A percentile compares a stretch with the other conserved stretches of the same genome.
These are phyloP conservation scores for Tenthredo scrophulariae DNA, from an alignment of 2,888 invertebrate genomes.

Conservation along the genomic window DNA sequence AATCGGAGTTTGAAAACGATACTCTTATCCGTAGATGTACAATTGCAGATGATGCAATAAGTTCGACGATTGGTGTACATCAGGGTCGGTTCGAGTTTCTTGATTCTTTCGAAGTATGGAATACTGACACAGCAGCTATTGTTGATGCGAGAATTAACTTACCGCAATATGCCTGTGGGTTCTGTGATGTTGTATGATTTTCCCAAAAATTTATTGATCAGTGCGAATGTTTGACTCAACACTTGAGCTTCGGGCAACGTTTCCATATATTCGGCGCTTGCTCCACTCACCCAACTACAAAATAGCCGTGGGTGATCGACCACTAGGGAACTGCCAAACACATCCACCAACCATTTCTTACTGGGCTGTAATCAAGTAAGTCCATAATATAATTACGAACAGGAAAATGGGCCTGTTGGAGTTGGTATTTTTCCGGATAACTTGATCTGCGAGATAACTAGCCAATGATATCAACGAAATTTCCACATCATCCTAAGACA, in stretches of 20 bases:
- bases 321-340: constrained; percentile 83
- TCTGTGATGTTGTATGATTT: constrained; percentile 78
- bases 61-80: background rate
- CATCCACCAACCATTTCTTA: constrained; percentile 82
- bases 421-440: background rate
- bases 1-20: background rate
- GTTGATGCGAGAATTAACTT: constrained; percentile 52
- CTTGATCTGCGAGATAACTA: background rate
- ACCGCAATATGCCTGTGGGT: constrained; percentile 80
- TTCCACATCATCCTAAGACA: background rate
- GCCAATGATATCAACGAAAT: background rate
- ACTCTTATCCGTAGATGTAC: background rate
- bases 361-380: constrained; percentile 63
- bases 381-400: background rate
- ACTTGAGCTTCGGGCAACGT: constrained; percentile 79
- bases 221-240: constrained; percentile 77
- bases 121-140: background rate
- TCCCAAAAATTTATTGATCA: constrained; percentile 80
- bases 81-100: background rate
- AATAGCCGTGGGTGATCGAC: constrained; percentile 82
- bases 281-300: constrained; percentile 84
- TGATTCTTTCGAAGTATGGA: background rate
- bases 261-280: constrained; percentile 83
- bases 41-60: background rate
- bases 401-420: background rate